These are phyloP conservation scores for Chydorus sphaericus DNA, from an alignment of 2,888 invertebrate genomes.

Conservation along the genomic window DNA sequence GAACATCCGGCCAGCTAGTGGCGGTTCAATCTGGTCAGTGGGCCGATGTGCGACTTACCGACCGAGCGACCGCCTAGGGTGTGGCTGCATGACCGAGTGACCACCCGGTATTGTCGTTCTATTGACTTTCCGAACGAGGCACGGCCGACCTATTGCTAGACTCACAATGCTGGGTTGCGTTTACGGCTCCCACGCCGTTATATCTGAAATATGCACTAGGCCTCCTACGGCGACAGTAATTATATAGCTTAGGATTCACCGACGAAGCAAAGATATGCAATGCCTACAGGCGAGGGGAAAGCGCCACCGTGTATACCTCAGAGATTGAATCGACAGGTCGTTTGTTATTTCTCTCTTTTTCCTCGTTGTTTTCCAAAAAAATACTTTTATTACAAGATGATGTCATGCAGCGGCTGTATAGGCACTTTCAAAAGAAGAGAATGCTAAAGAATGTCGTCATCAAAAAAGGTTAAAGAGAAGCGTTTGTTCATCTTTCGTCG, in stretches of 20 bases:
- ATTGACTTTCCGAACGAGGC: not conserved
- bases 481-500: not conserved
- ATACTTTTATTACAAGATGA: too few species aligned
- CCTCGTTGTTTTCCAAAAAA: too few species aligned
- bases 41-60: not conserved
- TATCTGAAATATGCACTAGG: too few species aligned
- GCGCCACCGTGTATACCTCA: too few species aligned
- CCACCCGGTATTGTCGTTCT: constrained; percentile 1
- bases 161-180: too few species aligned
- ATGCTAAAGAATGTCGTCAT: constrained; percentile 4
- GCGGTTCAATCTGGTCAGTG: not conserved
- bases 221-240: too few species aligned
- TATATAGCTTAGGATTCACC: too few species aligned
- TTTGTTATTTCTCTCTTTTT: too few species aligned
- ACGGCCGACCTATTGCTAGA: not conserved
- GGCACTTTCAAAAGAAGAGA: not conserved
- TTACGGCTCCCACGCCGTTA: too few species aligned
- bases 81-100: not conserved
- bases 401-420: not conserved
- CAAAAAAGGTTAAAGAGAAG: constrained; percentile 3
- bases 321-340: too few species aligned
- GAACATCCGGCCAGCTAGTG: not conserved
- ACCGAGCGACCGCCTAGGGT: constrained; percentile 1
- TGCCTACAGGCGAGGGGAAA: too few species aligned
- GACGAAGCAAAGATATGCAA: too few species aligned